These are phyloP conservation scores for Turritopsis dohrnii DNA, from an alignment of 30 jellyfish, hydroid and myxozoan genomes.

Conservation along the genomic window DNA sequence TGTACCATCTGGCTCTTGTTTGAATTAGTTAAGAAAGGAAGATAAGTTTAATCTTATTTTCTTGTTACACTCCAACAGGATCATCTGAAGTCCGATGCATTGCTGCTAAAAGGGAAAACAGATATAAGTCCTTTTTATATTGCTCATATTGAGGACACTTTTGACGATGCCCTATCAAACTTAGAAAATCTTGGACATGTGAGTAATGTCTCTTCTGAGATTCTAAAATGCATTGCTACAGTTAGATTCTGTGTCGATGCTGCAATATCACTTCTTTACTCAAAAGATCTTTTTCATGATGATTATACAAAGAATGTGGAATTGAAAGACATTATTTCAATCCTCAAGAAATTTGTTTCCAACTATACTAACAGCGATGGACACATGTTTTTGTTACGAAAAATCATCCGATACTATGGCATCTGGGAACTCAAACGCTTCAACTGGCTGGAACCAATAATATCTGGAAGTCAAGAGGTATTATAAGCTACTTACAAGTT, in stretches of 20 bases:
- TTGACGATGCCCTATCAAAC: background rate
- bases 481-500: no score
- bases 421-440: background rate
- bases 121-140: background rate
- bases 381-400: slow-evolving; percentile 22
- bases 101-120: background rate
- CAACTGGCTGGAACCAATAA: no score
- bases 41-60: no score
- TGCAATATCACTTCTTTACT: background rate
- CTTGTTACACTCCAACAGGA: no score
- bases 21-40: no score
- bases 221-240: background rate
- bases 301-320: background rate
- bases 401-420: slow-evolving; percentile 23
- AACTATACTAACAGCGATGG: background rate
- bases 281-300: background rate
- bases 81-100: background rate
- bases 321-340: background rate
- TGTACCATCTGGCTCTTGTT: no score
- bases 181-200: background rate
- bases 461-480: no score
- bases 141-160: background rate
- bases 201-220: background rate
- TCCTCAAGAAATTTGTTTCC: background rate
- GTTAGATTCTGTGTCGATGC: background rate